These are phyloP conservation scores for Lycia hirtaria DNA, from an alignment of 2,888 invertebrate genomes.

Conservation along the genomic window DNA sequence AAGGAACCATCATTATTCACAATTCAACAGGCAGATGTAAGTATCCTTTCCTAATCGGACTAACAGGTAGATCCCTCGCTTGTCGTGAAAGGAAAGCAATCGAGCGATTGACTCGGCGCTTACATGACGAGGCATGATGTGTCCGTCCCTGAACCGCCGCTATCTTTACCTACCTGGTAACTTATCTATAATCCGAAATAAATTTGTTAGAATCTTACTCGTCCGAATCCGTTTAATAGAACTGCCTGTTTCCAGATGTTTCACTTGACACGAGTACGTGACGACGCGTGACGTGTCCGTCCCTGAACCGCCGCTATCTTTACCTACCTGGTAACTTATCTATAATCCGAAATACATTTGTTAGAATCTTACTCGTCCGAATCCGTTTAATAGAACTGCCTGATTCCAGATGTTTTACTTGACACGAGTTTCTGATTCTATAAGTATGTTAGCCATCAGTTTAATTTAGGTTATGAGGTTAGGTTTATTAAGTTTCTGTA, in stretches of 20 bases:
- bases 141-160: slow-evolving; percentile 24
- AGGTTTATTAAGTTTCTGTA: no score
- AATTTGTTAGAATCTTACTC: no score
- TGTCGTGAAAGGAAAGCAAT: slow-evolving; percentile 40
- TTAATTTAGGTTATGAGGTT: no score
- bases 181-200: no score
- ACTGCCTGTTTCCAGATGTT: no score
- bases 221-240: no score
- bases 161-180: neutral
- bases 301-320: slow-evolving; percentile 4
- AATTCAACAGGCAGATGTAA: neutral
- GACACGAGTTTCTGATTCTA: slow-evolving; percentile 35
- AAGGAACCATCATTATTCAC: neutral
- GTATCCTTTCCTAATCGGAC: slow-evolving; percentile 11
- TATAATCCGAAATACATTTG: no score
- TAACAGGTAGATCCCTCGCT: slow-evolving; percentile 28
- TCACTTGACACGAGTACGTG: slow-evolving; percentile 35
- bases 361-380: no score
- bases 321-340: no score
- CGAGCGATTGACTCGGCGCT: slow-evolving; percentile 36
- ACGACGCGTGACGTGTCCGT: slow-evolving; percentile 33
- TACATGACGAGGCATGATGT: slow-evolving; percentile 32
- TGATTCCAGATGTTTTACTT: no score
- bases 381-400: no score
- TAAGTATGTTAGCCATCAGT: no score